Evolutionary conservation across 2,797 vertebrate species (phyloP).

Genomic region (Mionectes olivaceus): DNA sequence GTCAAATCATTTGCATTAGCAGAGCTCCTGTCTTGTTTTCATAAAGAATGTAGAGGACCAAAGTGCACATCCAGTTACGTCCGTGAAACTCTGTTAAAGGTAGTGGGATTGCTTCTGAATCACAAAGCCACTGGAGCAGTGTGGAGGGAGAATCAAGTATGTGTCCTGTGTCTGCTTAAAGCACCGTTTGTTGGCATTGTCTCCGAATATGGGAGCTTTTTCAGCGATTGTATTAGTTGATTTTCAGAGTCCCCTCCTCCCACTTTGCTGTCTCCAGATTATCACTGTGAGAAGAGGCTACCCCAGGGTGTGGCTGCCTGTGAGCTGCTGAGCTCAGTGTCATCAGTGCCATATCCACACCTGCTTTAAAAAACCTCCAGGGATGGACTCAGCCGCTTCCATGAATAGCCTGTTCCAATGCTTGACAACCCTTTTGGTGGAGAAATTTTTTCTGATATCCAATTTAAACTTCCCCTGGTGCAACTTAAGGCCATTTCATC

Average conservation of each 20-base stretch:
- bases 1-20: not conserved
- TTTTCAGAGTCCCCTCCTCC: not conserved
- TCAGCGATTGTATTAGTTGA: not conserved
- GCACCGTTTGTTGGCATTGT: not conserved
- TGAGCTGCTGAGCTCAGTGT: not conserved
- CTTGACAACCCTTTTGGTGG: not conserved
- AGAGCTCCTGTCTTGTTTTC: not conserved
- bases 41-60: not conserved
- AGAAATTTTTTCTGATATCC: not conserved
- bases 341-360: not conserved
- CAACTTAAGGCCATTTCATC: not conserved
- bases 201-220: not conserved
- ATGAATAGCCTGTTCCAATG: not conserved
- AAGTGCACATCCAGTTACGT: not conserved
- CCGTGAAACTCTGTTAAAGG: not conserved
- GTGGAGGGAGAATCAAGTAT: rapidly evolving
- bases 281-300: not conserved
- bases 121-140: not conserved
- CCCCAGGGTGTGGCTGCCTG: rapidly evolving
- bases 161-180: not conserved
- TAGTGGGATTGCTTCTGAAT: not conserved
- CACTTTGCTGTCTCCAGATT: rapidly evolving
- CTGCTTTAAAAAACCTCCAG: not conserved
- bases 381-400: not conserved
- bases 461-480: not conserved